Conservation (phyloP, 2,888 invertebrate genomes). For the Glyphotaelius pellucidus region DNA sequence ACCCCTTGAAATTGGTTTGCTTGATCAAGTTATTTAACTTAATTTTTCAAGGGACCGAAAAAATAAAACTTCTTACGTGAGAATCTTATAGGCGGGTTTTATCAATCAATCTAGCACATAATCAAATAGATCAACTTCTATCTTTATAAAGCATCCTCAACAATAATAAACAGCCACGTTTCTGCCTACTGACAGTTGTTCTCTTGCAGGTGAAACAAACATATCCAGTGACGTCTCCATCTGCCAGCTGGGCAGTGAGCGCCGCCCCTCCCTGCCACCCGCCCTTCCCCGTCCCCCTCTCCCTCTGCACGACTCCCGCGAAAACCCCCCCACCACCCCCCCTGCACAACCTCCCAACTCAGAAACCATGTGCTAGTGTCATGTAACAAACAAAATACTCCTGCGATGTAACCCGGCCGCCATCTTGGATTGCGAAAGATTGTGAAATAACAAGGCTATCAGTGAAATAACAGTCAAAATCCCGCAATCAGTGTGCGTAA, state of each 20-base stretch:
- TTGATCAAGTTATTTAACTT: too few relatives aligned
- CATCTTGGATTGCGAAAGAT: background rate
- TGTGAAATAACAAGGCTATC: background rate
- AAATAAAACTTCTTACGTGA: background rate
- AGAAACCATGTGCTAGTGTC: slow-evolving; percentile 65
- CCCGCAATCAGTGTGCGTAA: background rate
- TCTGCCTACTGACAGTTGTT: background rate
- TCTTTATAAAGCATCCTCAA: background rate
- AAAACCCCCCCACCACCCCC: slow-evolving; percentile 70
- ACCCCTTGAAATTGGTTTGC: too few relatives aligned
- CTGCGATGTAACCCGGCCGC: background rate
- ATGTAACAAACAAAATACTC: background rate
- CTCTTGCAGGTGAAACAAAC: slow-evolving; percentile 74
- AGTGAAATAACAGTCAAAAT: background rate
- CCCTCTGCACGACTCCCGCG: slow-evolving; percentile 75
- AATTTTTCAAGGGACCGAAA: too few relatives aligned
- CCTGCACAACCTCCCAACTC: slow-evolving; percentile 71
- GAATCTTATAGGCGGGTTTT: background rate
- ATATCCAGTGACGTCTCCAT: slow-evolving; percentile 76
- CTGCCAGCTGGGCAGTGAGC: slow-evolving; percentile 77
- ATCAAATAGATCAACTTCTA: background rate
- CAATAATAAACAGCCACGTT: background rate
- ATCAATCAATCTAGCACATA: background rate
- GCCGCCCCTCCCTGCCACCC: slow-evolving; percentile 75
- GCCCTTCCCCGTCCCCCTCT: slow-evolving; percentile 77